phyloP scores from a whole-genome alignment of 2,113 vertebrate genomes.

The Ctenomys sociabilis region DNA sequence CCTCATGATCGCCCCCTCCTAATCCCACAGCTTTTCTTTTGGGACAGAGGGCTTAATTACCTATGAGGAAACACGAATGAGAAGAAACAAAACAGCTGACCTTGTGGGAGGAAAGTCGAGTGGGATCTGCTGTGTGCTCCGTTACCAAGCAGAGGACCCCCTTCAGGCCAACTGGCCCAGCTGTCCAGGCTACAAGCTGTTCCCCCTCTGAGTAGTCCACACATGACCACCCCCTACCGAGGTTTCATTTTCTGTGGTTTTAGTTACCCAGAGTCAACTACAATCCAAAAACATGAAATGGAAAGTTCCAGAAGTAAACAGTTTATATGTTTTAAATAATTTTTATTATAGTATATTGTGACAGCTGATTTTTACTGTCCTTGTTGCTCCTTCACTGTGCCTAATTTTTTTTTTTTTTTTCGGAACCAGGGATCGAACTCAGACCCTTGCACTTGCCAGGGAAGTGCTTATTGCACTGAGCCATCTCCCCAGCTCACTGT shows the following conservation, averaged over 20 bases:
- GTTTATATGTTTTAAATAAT: not conserved
- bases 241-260: not conserved
- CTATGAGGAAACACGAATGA: not conserved
- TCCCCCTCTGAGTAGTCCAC: not conserved
- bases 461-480: too few species aligned
- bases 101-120: conserved; percentile 28
- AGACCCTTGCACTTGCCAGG: too few species aligned
- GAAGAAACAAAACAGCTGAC: conserved; percentile 44
- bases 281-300: not conserved
- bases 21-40: not conserved
- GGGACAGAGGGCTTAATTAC: not conserved
- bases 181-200: not conserved
- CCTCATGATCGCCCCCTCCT: not conserved
- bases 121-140: conserved; percentile 30
- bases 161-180: not conserved
- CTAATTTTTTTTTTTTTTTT: too few species aligned
- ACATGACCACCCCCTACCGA: not conserved
- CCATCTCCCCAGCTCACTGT: too few species aligned
- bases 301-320: not conserved
- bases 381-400: not conserved
- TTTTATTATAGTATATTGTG: not conserved
- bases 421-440: too few species aligned
- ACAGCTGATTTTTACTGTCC: not conserved
- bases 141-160: not conserved
- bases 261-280: not conserved